phyloP scores from a whole-genome alignment of 53 echinoderm and acorn worm genomes.

The Arbacia lixula region DNA sequence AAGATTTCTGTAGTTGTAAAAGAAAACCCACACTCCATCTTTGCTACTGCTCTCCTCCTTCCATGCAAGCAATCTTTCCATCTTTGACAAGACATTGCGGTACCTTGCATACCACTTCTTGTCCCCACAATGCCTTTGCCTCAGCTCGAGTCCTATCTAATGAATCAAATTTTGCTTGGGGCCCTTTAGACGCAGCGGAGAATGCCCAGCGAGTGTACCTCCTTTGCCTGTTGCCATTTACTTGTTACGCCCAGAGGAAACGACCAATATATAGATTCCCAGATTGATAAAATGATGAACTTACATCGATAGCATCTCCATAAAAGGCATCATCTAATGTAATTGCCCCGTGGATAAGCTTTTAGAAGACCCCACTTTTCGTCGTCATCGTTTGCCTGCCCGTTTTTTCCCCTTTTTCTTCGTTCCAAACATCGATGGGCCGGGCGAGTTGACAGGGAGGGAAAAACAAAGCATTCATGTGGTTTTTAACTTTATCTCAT shows the following conservation, averaged over 20 bases:
- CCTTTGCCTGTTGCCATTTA: constrained; percentile 41
- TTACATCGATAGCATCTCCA: constrained; percentile 46
- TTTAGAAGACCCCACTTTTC: constrained; percentile 49
- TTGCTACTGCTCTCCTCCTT: no score
- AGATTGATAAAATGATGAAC: constrained; percentile 59
- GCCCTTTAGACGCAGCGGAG: constrained; percentile 33
- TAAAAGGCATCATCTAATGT: constrained; percentile 39
- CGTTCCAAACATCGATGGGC: no score
- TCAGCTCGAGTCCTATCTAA: constrained; percentile 25
- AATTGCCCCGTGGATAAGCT: constrained; percentile 50
- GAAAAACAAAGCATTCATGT: no score
- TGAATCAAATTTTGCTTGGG: constrained; percentile 48
- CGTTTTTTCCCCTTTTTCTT: constrained; percentile 36
- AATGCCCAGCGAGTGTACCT: no score
- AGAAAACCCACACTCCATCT: no score
- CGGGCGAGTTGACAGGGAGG: no score
- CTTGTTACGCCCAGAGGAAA: constrained; percentile 45
- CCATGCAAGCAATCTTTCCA: no score
- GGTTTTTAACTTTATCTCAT: no score
- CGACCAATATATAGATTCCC: constrained; percentile 51
- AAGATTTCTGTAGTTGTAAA: no score
- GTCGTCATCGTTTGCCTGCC: constrained; percentile 30
- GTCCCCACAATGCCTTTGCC: constrained; percentile 31
- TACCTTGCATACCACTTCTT: no score
- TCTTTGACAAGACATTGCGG: no score